Evolutionary conservation across 2,113 vertebrate species (phyloP).

Genomic region (Hepsetus odoe): DNA sequence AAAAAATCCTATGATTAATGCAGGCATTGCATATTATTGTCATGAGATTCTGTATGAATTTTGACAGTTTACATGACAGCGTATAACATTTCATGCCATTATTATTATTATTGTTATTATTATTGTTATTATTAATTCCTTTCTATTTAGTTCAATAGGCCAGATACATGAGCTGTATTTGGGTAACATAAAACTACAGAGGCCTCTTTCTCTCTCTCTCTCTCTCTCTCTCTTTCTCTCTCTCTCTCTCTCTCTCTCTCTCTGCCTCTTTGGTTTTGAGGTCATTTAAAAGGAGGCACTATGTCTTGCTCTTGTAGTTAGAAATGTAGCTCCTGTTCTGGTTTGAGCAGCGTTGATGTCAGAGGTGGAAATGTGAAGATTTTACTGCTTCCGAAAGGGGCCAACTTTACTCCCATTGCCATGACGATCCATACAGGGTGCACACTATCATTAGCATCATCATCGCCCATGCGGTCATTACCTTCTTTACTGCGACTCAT

Average conservation of each 20-base stretch:
- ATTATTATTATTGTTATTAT: too few species aligned
- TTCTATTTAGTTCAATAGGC: too few species aligned
- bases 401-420: conserved; percentile 7
- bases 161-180: too few species aligned
- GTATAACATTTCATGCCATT: too few species aligned
- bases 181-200: too few species aligned
- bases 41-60: too few species aligned
- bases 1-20: too few species aligned
- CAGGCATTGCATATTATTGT: too few species aligned
- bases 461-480: conserved; percentile 5
- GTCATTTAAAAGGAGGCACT: background rate
- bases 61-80: too few species aligned
- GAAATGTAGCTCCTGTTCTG: background rate
- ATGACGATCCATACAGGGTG: background rate
- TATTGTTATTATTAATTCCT: too few species aligned
- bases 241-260: background rate
- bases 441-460: conserved; percentile 32
- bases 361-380: conserved; percentile 18
- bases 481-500: conserved; percentile 9
- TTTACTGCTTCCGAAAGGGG: conserved; percentile 11
- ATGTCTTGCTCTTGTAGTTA: background rate
- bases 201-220: too few species aligned
- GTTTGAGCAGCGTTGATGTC: conserved; percentile 3
- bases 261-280: background rate
- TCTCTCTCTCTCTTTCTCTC: too few species aligned